A percentile compares a stretch with the other conserved stretches of the same genome.
Evolutionary conservation across 2,113 vertebrate genomes (phyloP).

Genomic region (Natator depressus): DNA sequence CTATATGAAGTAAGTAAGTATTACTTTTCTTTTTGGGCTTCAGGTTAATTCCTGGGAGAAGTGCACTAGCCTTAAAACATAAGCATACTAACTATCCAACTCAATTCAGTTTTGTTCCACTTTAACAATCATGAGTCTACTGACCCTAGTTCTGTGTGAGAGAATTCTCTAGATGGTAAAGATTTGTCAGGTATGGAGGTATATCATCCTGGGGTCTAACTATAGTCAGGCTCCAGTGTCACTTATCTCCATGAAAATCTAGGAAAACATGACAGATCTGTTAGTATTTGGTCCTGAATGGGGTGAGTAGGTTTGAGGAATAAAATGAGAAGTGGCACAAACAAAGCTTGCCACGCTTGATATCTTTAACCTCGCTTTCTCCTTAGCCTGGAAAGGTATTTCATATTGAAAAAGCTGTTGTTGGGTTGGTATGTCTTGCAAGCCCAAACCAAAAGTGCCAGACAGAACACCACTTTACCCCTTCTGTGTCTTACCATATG

Average conservation of each 20-base stretch:
- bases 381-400: background rate
- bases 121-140: background rate
- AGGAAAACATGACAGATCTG: background rate
- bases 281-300: background rate
- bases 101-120: background rate
- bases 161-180: background rate
- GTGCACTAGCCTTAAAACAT: background rate
- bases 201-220: background rate
- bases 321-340: background rate
- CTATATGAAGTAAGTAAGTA: background rate
- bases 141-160: background rate
- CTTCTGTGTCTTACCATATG: background rate
- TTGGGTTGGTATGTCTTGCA: background rate
- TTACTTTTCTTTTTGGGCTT: background rate
- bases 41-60: background rate
- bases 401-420: background rate
- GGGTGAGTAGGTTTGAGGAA: background rate
- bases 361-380: background rate
- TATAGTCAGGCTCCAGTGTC: background rate
- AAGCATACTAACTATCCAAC: background rate
- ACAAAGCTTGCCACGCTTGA: background rate
- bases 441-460: background rate
- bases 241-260: background rate
- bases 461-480: background rate
- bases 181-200: background rate